Evolutionary conservation across 2,888 invertebrate species (phyloP).

Genomic region (Drosophila pegasa): DNA sequence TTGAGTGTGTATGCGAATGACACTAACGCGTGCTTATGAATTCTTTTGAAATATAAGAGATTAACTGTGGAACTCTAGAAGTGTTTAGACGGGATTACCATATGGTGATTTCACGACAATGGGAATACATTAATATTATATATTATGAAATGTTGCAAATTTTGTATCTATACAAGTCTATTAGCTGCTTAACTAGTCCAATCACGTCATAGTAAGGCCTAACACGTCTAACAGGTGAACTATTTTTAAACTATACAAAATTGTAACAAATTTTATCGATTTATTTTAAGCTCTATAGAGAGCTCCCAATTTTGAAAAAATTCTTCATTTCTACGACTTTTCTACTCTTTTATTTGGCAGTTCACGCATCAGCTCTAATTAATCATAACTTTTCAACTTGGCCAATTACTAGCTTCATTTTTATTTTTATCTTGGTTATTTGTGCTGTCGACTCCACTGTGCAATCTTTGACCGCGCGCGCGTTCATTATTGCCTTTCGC

Average conservation of each 20-base stretch:
- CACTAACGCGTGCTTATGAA: slow-evolving; percentile 72
- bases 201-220: neutral
- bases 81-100: slow-evolving; percentile 20
- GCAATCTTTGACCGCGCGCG: slow-evolving; percentile 55
- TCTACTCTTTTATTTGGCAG: neutral
- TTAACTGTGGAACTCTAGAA: slow-evolving; percentile 25
- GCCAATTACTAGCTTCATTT: slow-evolving; percentile 7
- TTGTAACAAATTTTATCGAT: neutral
- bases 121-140: slow-evolving; percentile 12
- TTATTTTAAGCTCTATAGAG: neutral
- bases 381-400: slow-evolving; percentile 14
- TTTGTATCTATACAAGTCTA: neutral
- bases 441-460: slow-evolving; percentile 49
- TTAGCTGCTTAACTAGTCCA: slow-evolving; percentile 1
- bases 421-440: slow-evolving; percentile 29
- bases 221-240: neutral
- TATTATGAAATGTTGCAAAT: neutral
- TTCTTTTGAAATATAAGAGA: slow-evolving; percentile 60
- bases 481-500: slow-evolving; percentile 59
- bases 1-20: slow-evolving; percentile 1
- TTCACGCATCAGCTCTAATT: neutral
- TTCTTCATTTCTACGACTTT: neutral
- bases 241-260: neutral
- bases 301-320: neutral
- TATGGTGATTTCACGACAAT: slow-evolving; percentile 13